phyloP scores from a whole-genome alignment of 1,140 invertebrate genomes.

The Cyclargus thomasi region DNA sequence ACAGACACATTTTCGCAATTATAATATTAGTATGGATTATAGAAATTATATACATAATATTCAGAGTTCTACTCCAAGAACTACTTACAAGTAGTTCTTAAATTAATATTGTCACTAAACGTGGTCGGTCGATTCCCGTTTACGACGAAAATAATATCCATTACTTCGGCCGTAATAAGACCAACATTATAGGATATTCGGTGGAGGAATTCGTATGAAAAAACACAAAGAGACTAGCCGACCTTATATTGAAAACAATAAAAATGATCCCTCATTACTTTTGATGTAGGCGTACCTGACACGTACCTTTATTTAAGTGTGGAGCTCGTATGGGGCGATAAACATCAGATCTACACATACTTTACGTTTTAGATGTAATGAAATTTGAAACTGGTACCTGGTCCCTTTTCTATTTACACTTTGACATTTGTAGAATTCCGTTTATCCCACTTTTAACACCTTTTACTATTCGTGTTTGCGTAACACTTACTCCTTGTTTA shows the following conservation, averaged over 20 bases:
- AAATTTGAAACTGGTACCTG: not conserved
- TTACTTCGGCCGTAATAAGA: not conserved
- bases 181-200: not conserved
- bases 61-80: too few relatives aligned
- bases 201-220: not conserved
- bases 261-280: constrained; percentile 14
- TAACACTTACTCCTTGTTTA: not conserved
- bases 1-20: too few relatives aligned
- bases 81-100: not conserved
- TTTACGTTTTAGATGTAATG: constrained; percentile 8
- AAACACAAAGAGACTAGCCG: constrained; percentile 5
- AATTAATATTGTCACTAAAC: not conserved
- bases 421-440: not conserved
- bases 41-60: too few relatives aligned
- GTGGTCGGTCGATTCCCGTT: not conserved
- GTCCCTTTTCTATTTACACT: not conserved
- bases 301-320: constrained; percentile 6
- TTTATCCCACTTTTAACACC: not conserved
- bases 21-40: too few relatives aligned
- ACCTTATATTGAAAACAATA: constrained; percentile 6
- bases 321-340: not conserved
- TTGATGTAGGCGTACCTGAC: constrained; percentile 4
- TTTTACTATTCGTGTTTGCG: not conserved
- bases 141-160: not conserved
- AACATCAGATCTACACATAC: constrained; percentile 6